Conservation (phyloP, 2,797 vertebrate species). For the Percopsis omiscomaycus region DNA sequence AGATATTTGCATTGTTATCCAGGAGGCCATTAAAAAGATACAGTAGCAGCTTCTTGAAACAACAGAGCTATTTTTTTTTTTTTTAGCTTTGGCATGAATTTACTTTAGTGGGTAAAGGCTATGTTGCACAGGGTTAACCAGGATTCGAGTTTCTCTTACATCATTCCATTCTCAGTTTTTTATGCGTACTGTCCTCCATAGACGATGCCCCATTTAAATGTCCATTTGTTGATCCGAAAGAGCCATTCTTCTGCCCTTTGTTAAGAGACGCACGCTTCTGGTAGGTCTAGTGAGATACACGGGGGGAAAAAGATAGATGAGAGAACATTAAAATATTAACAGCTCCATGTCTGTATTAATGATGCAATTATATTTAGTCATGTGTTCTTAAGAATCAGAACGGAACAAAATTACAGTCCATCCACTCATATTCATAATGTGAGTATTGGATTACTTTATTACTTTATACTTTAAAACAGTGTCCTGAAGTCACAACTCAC, state of each 20-base stretch:
- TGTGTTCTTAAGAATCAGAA: too few relatives aligned
- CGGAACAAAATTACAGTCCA: not conserved
- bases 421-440: not conserved
- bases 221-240: conserved; percentile 77
- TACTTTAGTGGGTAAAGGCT: conserved; percentile 17
- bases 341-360: not conserved
- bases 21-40: too few relatives aligned
- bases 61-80: not conserved
- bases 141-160: conserved; percentile 29
- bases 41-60: too few relatives aligned
- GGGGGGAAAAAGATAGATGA: conserved; percentile 17
- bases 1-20: too few relatives aligned
- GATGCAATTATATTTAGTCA: not conserved
- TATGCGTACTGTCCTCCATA: conserved; percentile 74
- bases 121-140: conserved; percentile 30
- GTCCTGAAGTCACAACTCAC: conserved; percentile 65
- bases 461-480: conserved; percentile 18
- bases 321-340: not conserved
- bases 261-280: conserved; percentile 82
- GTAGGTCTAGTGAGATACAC: conserved; percentile 83
- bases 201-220: conserved; percentile 82
- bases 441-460: not conserved
- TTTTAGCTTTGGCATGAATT: conserved; percentile 29
- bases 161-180: conserved; percentile 88
- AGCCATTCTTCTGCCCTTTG: conserved; percentile 87